A percentile compares a stretch with the other conserved stretches of the same genome.
Evolutionary conservation across 2,888 invertebrate species (phyloP).

Genomic region (Agrochola circellaris): DNA sequence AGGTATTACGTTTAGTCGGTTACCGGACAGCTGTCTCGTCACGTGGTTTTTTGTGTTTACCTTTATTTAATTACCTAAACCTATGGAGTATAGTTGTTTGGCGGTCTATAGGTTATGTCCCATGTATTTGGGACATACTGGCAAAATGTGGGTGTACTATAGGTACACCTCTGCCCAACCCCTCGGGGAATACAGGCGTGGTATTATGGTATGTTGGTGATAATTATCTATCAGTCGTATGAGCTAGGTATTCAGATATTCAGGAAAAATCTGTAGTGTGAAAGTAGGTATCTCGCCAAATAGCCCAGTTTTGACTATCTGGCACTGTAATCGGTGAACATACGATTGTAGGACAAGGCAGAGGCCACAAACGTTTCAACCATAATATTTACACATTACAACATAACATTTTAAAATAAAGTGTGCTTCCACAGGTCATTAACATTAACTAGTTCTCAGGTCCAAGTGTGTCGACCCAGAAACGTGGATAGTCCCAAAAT

Average conservation of each 20-base stretch:
- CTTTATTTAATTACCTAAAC: too few relatives aligned
- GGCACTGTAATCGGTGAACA: background rate
- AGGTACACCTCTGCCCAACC: too few relatives aligned
- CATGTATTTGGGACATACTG: too few relatives aligned
- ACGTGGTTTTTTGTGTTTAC: too few relatives aligned
- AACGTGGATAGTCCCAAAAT: conserved; percentile 30
- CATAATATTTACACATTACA: background rate
- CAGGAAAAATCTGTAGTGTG: background rate
- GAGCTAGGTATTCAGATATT: conserved; percentile 12
- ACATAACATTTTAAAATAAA: conserved; percentile 18
- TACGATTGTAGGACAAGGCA: background rate
- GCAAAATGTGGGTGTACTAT: background rate
- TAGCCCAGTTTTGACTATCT: conserved; percentile 1
- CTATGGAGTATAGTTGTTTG: too few relatives aligned
- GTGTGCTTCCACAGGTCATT: background rate
- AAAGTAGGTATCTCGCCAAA: background rate
- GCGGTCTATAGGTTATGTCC: too few relatives aligned
- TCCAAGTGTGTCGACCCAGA: conserved; percentile 17
- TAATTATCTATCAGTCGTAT: background rate
- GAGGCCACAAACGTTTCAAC: conserved; percentile 2
- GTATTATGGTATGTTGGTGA: background rate
- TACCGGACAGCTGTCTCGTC: too few relatives aligned
- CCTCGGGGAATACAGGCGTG: background rate
- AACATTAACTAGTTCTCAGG: background rate
- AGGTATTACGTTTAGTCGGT: too few relatives aligned